Evolutionary conservation across 1,140 invertebrate species (phyloP), one percentile per base, ranked within the genome.

Genomic region (Trialeurodes vaporariorum): DNA sequence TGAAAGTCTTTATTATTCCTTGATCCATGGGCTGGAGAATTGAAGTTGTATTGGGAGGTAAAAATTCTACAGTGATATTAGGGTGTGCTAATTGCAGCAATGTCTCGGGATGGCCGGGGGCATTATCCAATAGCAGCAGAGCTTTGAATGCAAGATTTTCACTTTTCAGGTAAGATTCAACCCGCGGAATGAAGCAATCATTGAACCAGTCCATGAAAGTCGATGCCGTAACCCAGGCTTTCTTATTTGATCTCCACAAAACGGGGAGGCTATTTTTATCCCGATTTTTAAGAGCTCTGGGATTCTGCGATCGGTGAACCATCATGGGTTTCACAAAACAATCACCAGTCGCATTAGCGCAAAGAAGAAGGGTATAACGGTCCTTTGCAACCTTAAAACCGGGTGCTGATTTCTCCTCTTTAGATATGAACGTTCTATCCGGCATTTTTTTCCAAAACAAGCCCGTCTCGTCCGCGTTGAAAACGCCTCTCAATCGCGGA

Each of bases 381-480:
- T 63, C 25, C 34, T 63, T 63, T n/a, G 61, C 25, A 1, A 27
- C 25, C 61, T 63, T 63, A 1, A 63, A 63, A 27, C 61, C 61
- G 1, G n/a, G 61, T 63, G 61, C 25, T 63, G 61, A 27, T 63
- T 63, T 63, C 34, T 63, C 25, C 26, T 63, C 23, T 63, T 63
- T 63, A 27, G 26, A 27, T 63, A 27, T 22, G 40, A 63, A 63
- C 27, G 21, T 63, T 63, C 62, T 63, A 27, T n/a, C n/a, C n/a
- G n/a, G n/a, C n/a, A n/a, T 63, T 27, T 27, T 63, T n/a, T 63
- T 63, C 25, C 62, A 63, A 63, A 63, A 63, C 22, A 63, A 27
- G 24, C 62, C 62, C 0, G 62, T 63, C 40, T 63, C 21, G 26
- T 63, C 62, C 40, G 62, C 62, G 40, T 63, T 63, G 26, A 63